Base-by-base conservation (phyloP, 1,140 invertebrate species). In the Spodoptera frugiperda region DNA sequence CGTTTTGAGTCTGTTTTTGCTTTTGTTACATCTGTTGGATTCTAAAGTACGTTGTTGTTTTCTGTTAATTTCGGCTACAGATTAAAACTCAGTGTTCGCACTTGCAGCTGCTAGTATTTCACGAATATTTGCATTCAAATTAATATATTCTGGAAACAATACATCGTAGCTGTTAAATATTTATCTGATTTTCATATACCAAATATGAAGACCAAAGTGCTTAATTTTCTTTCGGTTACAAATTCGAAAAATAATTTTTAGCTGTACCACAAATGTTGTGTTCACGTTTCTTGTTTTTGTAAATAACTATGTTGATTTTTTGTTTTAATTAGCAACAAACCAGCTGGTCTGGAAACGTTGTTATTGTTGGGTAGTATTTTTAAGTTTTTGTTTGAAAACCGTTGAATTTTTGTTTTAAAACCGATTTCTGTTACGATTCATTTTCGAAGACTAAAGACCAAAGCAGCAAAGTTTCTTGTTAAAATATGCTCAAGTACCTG, bases 221-320 rank as follows among this genome's bases (percentile, higher is more conserved):
- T 61, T 39, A n/a, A 44, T 30, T 61, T 61, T 17, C 9, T 33
- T 44, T 44, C n/a, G 25, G 55, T 30, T 57, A 6, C 55, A 30
- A 33, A 8, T 10, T 44, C 17, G 9, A 3, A 33, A n/a, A 39
- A 39, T 39, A 39, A 39, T 39, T 3, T 3, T 11, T 11, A 17
- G n/a, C 6, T 30, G 14, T 39, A 46, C 53, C 54, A 11, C 33
- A 30, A 17, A 39, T 14, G 17, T 59, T 70, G 33, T 46, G 51
- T 77, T 77, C 17, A 78, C 63, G 61, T 75, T 76, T 78, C 82
- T 65, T 65, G 76, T 82, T 84, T 78, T 21, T 78, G 61, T 54
- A 39, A 39, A 39, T 39, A n/a, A n/a, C n/a, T n/a, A 39, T 54
- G 78, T 87, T 89, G 78, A 86, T 67, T 89, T 87, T 87, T 78